These are phyloP conservation scores for Portevinia maculata DNA, from an alignment of 2,888 invertebrate genomes.

Conservation along the genomic window DNA sequence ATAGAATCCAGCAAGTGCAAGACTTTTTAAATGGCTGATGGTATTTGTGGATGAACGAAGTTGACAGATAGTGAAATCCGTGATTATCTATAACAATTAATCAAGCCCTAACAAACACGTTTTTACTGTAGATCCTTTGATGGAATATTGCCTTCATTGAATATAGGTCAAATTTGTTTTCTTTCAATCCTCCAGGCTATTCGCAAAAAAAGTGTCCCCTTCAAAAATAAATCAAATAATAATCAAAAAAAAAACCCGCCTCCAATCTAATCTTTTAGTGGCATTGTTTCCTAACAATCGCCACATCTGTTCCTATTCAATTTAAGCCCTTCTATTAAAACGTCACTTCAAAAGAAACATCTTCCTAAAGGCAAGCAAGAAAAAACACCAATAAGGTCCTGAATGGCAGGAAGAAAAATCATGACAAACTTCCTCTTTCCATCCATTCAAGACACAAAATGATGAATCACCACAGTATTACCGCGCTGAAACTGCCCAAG, in stretches of 20 bases:
- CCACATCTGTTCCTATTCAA: constrained; percentile 53
- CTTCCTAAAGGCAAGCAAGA: constrained; percentile 2
- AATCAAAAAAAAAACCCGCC: background rate
- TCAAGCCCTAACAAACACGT: no score
- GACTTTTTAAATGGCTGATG: no score
- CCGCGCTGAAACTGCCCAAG: constrained; percentile 38
- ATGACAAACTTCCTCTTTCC: constrained; percentile 27
- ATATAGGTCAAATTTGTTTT: no score
- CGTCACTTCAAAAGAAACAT: constrained; percentile 6
- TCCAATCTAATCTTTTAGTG: background rate
- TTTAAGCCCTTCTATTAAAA: constrained; percentile 33
- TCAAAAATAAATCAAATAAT: background rate
- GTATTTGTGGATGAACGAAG: no score
- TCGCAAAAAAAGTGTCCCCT: background rate
- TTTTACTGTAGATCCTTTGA: no score
- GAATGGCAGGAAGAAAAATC: constrained; percentile 16
- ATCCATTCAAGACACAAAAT: constrained; percentile 36
- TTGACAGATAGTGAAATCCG: no score
- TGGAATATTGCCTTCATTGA: no score
- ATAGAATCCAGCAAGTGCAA: no score
- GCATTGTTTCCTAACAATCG: background rate
- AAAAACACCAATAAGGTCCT: background rate
- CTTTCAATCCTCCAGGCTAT: background rate
- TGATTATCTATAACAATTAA: no score
- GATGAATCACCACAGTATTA: constrained; percentile 55